These are phyloP conservation scores for Poecilia latipinna DNA, from an alignment of 2,113 vertebrate genomes.

Conservation along the genomic window DNA sequence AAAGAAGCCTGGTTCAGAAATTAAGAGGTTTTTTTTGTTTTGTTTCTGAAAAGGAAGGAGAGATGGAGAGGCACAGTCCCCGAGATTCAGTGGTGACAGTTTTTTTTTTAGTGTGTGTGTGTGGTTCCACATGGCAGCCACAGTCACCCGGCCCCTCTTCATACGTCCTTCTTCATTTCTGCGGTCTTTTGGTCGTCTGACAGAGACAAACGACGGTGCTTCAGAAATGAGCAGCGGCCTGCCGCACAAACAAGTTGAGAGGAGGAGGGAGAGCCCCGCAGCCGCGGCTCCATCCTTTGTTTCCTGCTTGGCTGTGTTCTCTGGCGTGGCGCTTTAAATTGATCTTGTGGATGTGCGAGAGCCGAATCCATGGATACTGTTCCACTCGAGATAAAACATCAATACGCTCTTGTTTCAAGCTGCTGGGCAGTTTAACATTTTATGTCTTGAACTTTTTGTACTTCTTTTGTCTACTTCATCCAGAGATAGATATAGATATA, in stretches of 20 bases:
- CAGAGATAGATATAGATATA: too few relatives aligned
- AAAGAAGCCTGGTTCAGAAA: constrained; percentile 30
- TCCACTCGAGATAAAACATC: constrained; percentile 59
- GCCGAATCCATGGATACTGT: constrained; percentile 48
- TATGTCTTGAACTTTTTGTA: neutral
- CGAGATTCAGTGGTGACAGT: constrained; percentile 51
- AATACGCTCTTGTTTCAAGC: constrained; percentile 45
- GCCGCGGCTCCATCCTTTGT: constrained; percentile 70
- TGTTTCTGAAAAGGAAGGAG: constrained; percentile 12
- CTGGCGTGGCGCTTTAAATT: constrained; percentile 67
- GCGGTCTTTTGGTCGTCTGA: constrained; percentile 77
- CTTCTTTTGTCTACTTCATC: too few relatives aligned
- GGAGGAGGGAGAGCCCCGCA: constrained; percentile 51
- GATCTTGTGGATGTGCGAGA: constrained; percentile 39
- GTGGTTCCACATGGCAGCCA: constrained; percentile 48
- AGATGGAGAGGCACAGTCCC: constrained; percentile 47
- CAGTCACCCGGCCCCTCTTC: constrained; percentile 64
- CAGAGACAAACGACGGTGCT: constrained; percentile 85
- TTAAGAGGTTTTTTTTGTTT: neutral
- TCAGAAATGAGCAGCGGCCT: constrained; percentile 78
- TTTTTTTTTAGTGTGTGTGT: constrained; percentile 48
- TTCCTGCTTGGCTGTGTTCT: constrained; percentile 71
- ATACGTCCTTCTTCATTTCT: constrained; percentile 84
- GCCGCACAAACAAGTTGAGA: constrained; percentile 76
- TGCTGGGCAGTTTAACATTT: constrained; percentile 8